A percentile compares a stretch with the other conserved stretches of the same genome.
Conservation (phyloP, 2,888 invertebrate genomes). For the Dryadula phaetusa region DNA sequence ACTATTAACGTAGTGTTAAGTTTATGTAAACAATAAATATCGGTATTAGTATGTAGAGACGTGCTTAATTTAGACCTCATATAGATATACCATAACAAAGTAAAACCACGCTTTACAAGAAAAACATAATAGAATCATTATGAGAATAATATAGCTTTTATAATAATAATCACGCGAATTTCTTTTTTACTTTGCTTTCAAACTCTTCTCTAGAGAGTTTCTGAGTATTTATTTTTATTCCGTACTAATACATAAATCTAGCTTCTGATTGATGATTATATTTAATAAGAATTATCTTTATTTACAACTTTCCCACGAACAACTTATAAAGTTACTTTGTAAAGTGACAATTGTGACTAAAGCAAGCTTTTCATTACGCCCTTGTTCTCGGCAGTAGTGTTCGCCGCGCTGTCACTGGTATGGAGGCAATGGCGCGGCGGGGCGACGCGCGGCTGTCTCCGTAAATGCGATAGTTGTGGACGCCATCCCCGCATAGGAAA, state of each 20-base stretch:
- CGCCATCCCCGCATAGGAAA: too few species aligned
- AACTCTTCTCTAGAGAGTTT: neutral
- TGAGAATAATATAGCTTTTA: constrained; percentile 4
- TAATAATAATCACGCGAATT: constrained; percentile 5
- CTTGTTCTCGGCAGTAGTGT: neutral
- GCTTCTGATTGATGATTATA: too few species aligned
- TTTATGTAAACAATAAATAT: too few species aligned
- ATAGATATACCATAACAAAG: too few species aligned
- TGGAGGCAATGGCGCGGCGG: too few species aligned
- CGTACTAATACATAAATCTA: too few species aligned
- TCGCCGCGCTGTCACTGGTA: neutral
- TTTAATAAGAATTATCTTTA: too few species aligned
- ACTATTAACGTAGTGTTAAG: too few species aligned
- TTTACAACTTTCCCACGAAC: neutral
- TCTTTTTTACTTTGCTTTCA: neutral
- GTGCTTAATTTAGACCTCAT: too few species aligned
- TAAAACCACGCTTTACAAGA: neutral
- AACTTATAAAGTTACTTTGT: neutral
- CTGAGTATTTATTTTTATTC: neutral
- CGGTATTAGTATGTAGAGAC: too few species aligned
- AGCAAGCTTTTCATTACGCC: neutral
- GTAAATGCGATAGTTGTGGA: too few species aligned
- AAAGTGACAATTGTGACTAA: neutral
- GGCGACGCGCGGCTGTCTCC: too few species aligned
- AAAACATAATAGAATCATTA: neutral